These are phyloP conservation scores for Argyresthia goedartella DNA, from an alignment of 2,888 invertebrate species.

Conservation along the genomic window DNA sequence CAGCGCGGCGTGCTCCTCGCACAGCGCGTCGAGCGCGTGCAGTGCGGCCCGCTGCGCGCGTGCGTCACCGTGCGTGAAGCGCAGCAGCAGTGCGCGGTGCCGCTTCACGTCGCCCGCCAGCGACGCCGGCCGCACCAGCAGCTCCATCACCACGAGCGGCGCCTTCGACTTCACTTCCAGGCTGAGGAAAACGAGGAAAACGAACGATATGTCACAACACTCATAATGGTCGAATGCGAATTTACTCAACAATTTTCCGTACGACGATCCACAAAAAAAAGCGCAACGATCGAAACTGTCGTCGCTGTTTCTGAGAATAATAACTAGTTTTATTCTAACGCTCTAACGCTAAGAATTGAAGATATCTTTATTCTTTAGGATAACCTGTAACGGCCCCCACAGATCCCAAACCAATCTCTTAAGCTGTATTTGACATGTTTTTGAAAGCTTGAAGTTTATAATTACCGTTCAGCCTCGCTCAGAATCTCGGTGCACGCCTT, in stretches of 20 bases:
- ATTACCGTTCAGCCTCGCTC: slow-evolving; percentile 55
- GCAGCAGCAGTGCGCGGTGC: slow-evolving; percentile 83
- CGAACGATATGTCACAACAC: neutral
- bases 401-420: too few species aligned
- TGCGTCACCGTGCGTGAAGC: slow-evolving; percentile 83
- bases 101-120: slow-evolving; percentile 79
- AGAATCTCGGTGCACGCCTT: slow-evolving; percentile 14
- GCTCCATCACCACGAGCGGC: slow-evolving; percentile 92
- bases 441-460: too few species aligned
- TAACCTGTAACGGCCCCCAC: too few species aligned
- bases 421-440: too few species aligned
- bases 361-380: too few species aligned
- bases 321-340: too few species aligned
- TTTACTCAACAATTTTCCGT: too few species aligned
- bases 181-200: slow-evolving; percentile 21
- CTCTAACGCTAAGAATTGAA: too few species aligned
- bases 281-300: too few species aligned
- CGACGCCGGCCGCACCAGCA: slow-evolving; percentile 80
- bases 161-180: slow-evolving; percentile 96
- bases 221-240: too few species aligned
- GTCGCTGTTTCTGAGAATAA: too few species aligned
- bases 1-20: slow-evolving; percentile 83
- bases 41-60: slow-evolving; percentile 93
- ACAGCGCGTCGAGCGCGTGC: slow-evolving; percentile 94
- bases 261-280: too few species aligned